Evolutionary conservation across 2,113 vertebrate species (phyloP), one percentile per base, ranked within the genome.

Genomic region (Gymnogyps californianus): DNA sequence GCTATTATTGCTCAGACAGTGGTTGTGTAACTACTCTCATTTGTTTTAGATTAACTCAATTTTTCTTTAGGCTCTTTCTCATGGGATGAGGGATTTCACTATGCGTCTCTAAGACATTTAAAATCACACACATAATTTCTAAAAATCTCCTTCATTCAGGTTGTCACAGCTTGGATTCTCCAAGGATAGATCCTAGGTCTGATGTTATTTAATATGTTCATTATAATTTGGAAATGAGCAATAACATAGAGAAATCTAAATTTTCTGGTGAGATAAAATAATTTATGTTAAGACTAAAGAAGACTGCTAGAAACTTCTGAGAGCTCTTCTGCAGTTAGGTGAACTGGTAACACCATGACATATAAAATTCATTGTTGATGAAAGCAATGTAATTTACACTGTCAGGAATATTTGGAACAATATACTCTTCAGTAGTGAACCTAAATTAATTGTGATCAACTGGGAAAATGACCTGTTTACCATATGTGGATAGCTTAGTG

Each of bases 21-120:
- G 69, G 25, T 74, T 84, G 65, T 28, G 5, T 74, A 78, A 69
- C 87, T 78, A 36, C 28, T 72, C 12, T 87, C 46, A 76, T 78
- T 93, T 95, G 77, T 67, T 97, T 84, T 84, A 84, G 67, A 71
- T 91, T 88, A 95, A 89, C 72, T 74, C 19, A 76, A 18, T 80
- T 96, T 89, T 91, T 87, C 80, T 93, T 71, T 49, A 84, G 57
- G n/a, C 42, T 77, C 28, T 91, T 74, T 67, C 59, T 94, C 57
- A 47, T 31, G 74, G 66, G 77, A 79, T 44, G 24, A 91, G 10
- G 29, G 44, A 88, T 97, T 95, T 89, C 71, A 26, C 54, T 89
- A 3, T 77, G 40, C 10, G 12, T 82, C 57, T 86, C 84, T 5
- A 40, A 83, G 84, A 71, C 34, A 29, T 79, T 94, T 86, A 89